Percentiles rank a stretch among this genome's conserved stretches.
Evolutionary conservation across 2,888 invertebrate species (phyloP).

Genomic region (Himalopsyche japonica): DNA sequence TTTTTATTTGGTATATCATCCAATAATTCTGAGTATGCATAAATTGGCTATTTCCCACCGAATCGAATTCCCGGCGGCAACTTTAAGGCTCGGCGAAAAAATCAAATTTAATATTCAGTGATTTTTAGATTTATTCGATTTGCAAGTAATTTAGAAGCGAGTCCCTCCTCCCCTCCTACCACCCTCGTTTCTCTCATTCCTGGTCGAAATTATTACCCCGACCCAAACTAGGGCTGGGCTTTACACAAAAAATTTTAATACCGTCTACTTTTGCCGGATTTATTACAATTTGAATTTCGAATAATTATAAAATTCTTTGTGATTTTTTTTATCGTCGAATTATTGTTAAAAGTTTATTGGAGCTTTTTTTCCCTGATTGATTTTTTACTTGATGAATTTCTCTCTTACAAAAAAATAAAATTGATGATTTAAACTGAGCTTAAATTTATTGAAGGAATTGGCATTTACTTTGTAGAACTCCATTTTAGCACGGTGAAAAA

Average conservation of each 20-base stretch:
- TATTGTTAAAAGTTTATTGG: too few relatives aligned
- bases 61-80: slow-evolving; percentile 25
- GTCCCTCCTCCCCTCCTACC: not conserved
- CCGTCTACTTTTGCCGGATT: not conserved
- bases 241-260: not conserved
- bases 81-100: slow-evolving; percentile 17
- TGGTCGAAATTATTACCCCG: slow-evolving; percentile 7
- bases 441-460: too few relatives aligned
- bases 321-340: too few relatives aligned
- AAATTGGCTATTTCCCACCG: slow-evolving; percentile 36
- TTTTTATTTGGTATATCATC: slow-evolving; percentile 13
- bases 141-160: slow-evolving; percentile 37
- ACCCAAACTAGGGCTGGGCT: not conserved
- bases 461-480: too few relatives aligned
- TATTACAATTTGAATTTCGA: not conserved
- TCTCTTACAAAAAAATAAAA: too few relatives aligned
- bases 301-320: too few relatives aligned
- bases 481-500: too few relatives aligned
- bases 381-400: too few relatives aligned
- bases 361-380: too few relatives aligned
- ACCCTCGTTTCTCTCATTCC: not conserved
- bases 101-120: slow-evolving; percentile 35
- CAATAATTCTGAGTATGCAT: slow-evolving; percentile 32
- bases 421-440: too few relatives aligned
- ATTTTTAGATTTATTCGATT: slow-evolving; percentile 40